A percentile compares a stretch with the other conserved stretches of the same genome.
Evolutionary conservation across 2,113 vertebrate genomes (phyloP).

Genomic region (Platysternon megacephalum): DNA sequence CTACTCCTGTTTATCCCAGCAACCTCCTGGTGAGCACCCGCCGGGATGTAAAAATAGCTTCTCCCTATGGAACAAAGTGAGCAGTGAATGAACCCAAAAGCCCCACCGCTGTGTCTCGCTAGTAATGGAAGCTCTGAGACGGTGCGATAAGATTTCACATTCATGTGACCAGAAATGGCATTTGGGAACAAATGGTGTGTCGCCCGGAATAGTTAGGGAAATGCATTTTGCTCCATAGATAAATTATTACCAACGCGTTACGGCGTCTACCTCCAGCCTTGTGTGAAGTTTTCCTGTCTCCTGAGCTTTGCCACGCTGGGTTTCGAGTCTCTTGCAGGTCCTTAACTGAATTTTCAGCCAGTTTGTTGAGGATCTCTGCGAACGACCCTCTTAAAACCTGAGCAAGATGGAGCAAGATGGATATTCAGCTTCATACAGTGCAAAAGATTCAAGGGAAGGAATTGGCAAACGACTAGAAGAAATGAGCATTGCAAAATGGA

Average conservation of each 20-base stretch:
- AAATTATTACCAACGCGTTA: neutral
- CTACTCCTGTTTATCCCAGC: neutral
- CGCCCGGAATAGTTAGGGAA: accelerated
- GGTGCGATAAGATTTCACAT: neutral
- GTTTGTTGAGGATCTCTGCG: neutral
- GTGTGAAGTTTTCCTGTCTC: neutral
- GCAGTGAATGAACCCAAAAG: accelerated
- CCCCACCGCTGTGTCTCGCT: neutral
- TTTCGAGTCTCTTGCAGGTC: neutral
- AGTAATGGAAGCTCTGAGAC: neutral
- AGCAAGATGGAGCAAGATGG: neutral
- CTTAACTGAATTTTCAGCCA: neutral
- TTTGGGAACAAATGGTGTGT: neutral
- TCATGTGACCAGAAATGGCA: neutral
- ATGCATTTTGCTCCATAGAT: neutral
- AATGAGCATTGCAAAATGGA: neutral
- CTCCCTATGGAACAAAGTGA: neutral
- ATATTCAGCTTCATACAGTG: neutral
- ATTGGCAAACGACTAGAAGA: neutral
- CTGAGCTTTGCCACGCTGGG: accelerated
- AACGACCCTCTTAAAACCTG: neutral
- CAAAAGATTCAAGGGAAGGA: neutral
- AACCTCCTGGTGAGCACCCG: neutral
- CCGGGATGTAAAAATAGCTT: accelerated
- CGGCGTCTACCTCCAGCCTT: accelerated